Conservation (phyloP, 2,797 vertebrate genomes). For the Telmatherina bonti region DNA sequence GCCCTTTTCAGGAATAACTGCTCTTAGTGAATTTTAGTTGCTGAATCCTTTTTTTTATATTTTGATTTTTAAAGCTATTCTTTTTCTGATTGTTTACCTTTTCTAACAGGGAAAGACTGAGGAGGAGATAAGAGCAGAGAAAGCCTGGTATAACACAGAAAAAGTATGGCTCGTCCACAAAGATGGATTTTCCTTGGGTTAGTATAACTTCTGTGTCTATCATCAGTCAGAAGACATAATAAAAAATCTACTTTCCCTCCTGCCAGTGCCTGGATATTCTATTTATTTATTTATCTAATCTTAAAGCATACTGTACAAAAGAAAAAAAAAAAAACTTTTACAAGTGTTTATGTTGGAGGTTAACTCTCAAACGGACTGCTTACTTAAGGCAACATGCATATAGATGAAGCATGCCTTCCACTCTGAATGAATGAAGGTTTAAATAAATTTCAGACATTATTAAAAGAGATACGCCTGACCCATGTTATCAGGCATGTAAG, state of each 20-base stretch:
- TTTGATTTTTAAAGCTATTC: constrained; percentile 12
- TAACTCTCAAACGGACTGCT: constrained; percentile 19
- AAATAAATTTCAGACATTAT: constrained; percentile 42
- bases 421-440: constrained; percentile 23
- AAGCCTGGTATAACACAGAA: constrained; percentile 93
- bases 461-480: constrained; percentile 35
- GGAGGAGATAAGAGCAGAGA: constrained; percentile 92
- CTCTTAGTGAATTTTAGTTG: constrained; percentile 7
- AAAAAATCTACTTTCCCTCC: not conserved
- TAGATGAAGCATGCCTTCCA: constrained; percentile 26
- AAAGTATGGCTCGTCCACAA: constrained; percentile 98
- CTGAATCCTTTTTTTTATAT: constrained; percentile 4
- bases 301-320: constrained; percentile 4
- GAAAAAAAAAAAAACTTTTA: constrained; percentile 25
- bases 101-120: constrained; percentile 90
- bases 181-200: constrained; percentile 97
- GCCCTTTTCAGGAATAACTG: not conserved
- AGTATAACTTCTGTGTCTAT: constrained; percentile 57
- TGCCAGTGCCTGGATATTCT: not conserved
- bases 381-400: constrained; percentile 22
- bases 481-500: constrained; percentile 37
- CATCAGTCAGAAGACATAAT: not conserved
- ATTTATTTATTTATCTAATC: constrained; percentile 3
- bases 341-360: constrained; percentile 26
- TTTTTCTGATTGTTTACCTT: not conserved